Percentiles rank a stretch among this genome's conserved stretches.
Evolutionary conservation across 92 coral and sea anemone genomes (phyloP).

Genomic region (Porites cylindrica): DNA sequence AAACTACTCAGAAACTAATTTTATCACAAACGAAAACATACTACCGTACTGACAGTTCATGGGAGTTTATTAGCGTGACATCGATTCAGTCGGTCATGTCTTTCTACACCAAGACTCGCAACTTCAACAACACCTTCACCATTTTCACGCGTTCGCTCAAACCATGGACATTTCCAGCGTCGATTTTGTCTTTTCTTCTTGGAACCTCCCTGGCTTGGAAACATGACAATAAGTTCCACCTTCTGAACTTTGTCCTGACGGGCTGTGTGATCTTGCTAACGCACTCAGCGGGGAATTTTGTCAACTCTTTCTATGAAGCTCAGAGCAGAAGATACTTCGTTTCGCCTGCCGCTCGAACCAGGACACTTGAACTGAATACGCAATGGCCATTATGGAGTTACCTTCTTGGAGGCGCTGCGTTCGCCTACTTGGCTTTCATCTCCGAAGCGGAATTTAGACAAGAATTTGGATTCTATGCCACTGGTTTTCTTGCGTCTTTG

Average conservation of each 20-base stretch:
- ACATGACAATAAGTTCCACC: constrained; percentile 63
- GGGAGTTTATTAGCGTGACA: background rate
- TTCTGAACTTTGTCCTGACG: constrained; percentile 61
- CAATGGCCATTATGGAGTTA: constrained; percentile 83
- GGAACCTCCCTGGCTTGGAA: constrained; percentile 91
- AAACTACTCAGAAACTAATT: background rate
- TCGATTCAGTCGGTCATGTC: background rate
- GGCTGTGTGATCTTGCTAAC: constrained; percentile 77
- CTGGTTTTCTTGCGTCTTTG: constrained; percentile 81
- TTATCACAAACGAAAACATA: constrained; percentile 11
- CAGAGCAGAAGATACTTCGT: constrained; percentile 62
- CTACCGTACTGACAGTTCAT: background rate
- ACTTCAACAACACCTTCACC: background rate
- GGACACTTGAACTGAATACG: constrained; percentile 68
- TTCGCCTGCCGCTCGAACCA: constrained; percentile 45
- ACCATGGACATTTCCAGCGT: constrained; percentile 96
- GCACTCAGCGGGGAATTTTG: constrained; percentile 95
- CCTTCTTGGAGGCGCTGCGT: constrained; percentile 67
- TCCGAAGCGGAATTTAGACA: constrained; percentile 81
- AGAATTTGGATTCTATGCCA: constrained; percentile 69
- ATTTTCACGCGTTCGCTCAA: constrained; percentile 56
- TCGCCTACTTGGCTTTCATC: constrained; percentile 63
- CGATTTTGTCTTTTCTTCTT: constrained; percentile 80
- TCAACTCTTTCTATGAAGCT: constrained; percentile 78
- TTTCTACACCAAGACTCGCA: background rate